These are phyloP conservation scores for Albula glossodonta DNA, from an alignment of 2,113 vertebrate species.

Conservation along the genomic window DNA sequence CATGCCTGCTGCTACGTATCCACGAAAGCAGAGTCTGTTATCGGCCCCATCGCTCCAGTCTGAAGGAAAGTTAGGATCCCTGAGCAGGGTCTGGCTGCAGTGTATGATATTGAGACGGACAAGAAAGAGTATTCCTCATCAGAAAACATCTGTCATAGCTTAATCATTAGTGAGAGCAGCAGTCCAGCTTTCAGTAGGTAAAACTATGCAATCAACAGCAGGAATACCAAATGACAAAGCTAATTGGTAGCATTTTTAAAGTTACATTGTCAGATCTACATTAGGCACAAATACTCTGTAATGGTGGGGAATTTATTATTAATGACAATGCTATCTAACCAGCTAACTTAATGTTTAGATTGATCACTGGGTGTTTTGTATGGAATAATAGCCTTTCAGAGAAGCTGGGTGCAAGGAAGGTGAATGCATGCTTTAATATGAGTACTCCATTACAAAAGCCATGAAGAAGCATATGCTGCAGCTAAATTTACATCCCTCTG, in stretches of 20 bases:
- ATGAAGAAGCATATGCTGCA: neutral
- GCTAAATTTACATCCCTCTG: conserved; percentile 14
- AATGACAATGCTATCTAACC: neutral
- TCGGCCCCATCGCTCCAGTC: neutral
- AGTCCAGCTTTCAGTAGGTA: too few relatives aligned
- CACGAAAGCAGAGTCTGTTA: neutral
- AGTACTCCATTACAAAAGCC: neutral
- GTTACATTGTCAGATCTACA: too few relatives aligned
- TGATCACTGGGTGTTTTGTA: too few relatives aligned
- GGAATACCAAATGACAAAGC: too few relatives aligned
- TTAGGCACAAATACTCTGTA: neutral
- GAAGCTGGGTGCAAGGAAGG: neutral
- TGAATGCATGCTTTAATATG: neutral
- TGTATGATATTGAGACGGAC: neutral
- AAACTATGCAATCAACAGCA: too few relatives aligned
- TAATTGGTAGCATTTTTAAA: too few relatives aligned
- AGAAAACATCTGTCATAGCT: neutral
- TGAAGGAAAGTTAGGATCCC: neutral
- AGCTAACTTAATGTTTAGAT: neutral
- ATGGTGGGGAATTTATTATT: neutral
- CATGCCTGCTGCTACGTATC: too few relatives aligned
- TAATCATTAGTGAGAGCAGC: too few relatives aligned
- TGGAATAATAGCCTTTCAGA: neutral
- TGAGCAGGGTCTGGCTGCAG: neutral
- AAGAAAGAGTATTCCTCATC: neutral